phyloP scores from a whole-genome alignment of 2,113 vertebrate genomes.

The Bubo scandiacus region DNA sequence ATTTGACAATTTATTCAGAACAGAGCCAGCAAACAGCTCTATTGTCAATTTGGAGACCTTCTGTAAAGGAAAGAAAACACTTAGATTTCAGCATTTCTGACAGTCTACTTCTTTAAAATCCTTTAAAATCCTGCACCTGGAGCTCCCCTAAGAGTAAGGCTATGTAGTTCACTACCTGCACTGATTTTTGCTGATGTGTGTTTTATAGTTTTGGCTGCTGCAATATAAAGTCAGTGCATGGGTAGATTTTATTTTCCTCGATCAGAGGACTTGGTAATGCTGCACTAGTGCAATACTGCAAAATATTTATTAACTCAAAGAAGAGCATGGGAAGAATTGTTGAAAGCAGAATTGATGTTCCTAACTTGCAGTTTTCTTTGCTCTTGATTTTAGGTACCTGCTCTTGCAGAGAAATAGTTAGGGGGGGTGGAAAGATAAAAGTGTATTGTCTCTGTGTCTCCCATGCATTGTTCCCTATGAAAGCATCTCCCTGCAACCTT shows the following conservation, averaged over 20 bases:
- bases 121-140: neutral
- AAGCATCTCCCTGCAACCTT: slow-evolving; percentile 60
- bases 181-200: neutral
- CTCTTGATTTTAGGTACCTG: slow-evolving; percentile 32
- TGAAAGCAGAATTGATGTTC: neutral
- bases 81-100: slow-evolving; percentile 1
- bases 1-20: neutral
- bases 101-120: neutral
- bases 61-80: slow-evolving; percentile 12
- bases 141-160: neutral
- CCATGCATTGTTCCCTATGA: slow-evolving; percentile 62
- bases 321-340: neutral
- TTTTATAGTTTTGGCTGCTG: neutral
- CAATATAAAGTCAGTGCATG: neutral
- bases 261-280: neutral
- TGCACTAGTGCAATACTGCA: neutral
- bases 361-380: neutral
- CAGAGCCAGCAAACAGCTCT: neutral
- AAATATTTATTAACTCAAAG: neutral
- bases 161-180: slow-evolving; percentile 5
- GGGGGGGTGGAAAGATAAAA: neutral
- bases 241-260: neutral
- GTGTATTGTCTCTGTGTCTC: slow-evolving; percentile 11
- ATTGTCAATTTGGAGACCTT: neutral
- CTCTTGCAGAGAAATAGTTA: neutral